These are phyloP conservation scores for Epinotia bilunana DNA, from an alignment of 2,888 invertebrate genomes.

Conservation along the genomic window DNA sequence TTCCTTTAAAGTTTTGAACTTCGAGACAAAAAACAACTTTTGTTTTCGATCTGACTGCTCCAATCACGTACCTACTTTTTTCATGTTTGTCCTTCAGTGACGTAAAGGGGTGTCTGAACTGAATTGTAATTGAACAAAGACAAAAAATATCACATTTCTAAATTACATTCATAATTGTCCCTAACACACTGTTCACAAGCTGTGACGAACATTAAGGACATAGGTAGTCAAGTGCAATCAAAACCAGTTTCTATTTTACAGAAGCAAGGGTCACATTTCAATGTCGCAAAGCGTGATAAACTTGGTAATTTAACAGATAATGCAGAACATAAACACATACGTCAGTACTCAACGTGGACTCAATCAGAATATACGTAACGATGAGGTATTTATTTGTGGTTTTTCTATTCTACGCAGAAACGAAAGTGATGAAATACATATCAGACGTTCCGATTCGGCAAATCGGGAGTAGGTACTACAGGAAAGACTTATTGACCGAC, in stretches of 20 bases:
- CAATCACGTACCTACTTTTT: background rate
- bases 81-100: background rate
- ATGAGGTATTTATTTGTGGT: conserved; percentile 35
- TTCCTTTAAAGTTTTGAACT: background rate
- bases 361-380: conserved; percentile 17
- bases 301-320: conserved; percentile 31
- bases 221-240: background rate
- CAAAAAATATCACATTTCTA: background rate
- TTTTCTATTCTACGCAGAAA: conserved; percentile 57
- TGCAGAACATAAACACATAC: conserved; percentile 30
- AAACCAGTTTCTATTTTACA: conserved; percentile 5
- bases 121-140: background rate
- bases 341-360: conserved; percentile 25
- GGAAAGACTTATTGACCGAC: conserved; percentile 68
- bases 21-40: background rate
- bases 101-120: background rate
- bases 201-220: conserved; percentile 24
- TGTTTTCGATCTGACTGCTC: background rate
- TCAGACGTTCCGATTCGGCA: conserved; percentile 67
- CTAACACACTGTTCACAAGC: conserved; percentile 15
- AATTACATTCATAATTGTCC: background rate
- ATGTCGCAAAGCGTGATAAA: conserved; percentile 19
- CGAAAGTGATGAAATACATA: conserved; percentile 61
- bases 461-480: conserved; percentile 71
- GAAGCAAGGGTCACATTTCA: conserved; percentile 18